Conservation (phyloP, 2,888 invertebrate species). For the Scaptomyza reducta region DNA sequence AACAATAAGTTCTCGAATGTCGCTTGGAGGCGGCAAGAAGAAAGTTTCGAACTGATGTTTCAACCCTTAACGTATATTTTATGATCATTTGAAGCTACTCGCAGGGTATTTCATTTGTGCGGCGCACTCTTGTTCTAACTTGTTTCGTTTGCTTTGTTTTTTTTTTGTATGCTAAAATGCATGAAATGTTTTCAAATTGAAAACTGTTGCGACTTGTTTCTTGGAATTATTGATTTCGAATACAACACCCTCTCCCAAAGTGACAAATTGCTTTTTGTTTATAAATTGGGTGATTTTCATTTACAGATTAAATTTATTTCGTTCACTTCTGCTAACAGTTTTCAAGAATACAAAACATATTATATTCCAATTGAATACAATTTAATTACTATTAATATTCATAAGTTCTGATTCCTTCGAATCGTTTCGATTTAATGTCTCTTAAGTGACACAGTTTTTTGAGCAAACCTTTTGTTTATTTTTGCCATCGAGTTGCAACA, state of each 20-base stretch:
- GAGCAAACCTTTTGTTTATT: slow-evolving; percentile 4
- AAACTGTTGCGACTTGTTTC: slow-evolving; percentile 31
- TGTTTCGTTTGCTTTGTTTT: slow-evolving; percentile 17
- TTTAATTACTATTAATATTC: not conserved
- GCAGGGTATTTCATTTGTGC: not conserved
- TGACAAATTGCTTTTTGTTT: slow-evolving; percentile 6
- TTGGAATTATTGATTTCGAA: slow-evolving; percentile 7
- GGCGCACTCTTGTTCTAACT: not conserved
- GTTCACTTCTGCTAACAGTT: not conserved
- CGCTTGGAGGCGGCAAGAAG: too few species aligned
- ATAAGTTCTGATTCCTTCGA: not conserved
- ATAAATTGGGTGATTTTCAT: not conserved
- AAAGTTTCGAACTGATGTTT: not conserved
- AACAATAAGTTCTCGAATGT: not conserved
- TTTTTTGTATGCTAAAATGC: slow-evolving; percentile 28
- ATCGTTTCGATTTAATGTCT: not conserved
- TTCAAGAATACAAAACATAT: not conserved
- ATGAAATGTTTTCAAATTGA: slow-evolving; percentile 49
- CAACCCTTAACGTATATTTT: not conserved
- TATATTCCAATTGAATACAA: not conserved
- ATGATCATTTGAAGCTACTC: not conserved
- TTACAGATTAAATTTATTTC: not conserved
- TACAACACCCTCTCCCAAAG: slow-evolving; percentile 2
- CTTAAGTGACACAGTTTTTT: not conserved
- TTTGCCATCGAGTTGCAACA: not conserved